These are phyloP conservation scores for Entomobrya proxima DNA, from an alignment of 2,888 invertebrate genomes.

Conservation along the genomic window DNA sequence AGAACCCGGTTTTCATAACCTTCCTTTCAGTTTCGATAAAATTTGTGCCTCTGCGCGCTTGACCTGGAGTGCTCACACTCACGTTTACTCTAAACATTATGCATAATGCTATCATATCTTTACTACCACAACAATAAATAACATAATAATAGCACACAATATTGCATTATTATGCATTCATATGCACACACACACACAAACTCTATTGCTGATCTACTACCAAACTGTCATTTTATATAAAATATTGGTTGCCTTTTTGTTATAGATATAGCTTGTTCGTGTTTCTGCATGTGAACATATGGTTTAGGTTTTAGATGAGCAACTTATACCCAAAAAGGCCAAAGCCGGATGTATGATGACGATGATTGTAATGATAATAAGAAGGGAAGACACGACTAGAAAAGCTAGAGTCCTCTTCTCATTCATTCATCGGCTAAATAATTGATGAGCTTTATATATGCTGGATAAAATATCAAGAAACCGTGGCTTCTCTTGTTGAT, in stretches of 20 bases:
- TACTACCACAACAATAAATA: not conserved
- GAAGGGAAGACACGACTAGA: constrained; percentile 49
- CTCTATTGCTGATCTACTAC: not conserved
- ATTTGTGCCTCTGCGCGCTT: not conserved
- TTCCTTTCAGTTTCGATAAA: not conserved
- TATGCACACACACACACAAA: constrained; percentile 12
- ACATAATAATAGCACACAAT: not conserved
- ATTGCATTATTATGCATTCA: constrained; percentile 20
- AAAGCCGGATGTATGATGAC: constrained; percentile 45
- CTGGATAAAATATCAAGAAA: constrained; percentile 37
- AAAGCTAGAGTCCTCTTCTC: constrained; percentile 8
- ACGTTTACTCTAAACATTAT: too few species aligned
- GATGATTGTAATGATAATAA: constrained; percentile 6
- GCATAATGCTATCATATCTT: not conserved
- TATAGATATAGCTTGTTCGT: not conserved
- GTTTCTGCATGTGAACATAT: not conserved
- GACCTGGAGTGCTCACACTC: not conserved
- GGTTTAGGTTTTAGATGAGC: not conserved
- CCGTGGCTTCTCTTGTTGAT: not conserved
- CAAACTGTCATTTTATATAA: not conserved
- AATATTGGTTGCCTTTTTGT: not conserved
- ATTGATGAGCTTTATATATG: constrained; percentile 56
- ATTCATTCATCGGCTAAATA: constrained; percentile 46
- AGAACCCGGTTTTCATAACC: not conserved
- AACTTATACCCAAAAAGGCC: not conserved